Evolutionary conservation across 2,888 invertebrate species (phyloP).

Genomic region (Agonum fuliginosum): DNA sequence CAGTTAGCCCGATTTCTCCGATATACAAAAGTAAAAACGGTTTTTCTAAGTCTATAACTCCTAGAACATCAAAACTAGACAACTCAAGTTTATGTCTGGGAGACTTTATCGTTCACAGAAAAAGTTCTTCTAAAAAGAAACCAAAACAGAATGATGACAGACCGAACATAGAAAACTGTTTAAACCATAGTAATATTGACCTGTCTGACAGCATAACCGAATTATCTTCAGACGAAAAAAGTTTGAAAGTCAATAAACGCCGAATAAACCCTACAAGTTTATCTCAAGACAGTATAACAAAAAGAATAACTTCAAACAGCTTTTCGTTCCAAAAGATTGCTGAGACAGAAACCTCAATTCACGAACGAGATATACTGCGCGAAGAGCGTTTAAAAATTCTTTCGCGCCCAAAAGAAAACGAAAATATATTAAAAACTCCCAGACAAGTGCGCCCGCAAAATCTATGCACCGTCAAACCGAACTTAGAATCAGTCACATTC

Average conservation of each 20-base stretch:
- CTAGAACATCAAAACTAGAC: slow-evolving; percentile 61
- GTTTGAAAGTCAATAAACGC: slow-evolving; percentile 39
- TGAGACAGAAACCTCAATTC: background rate
- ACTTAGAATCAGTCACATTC: slow-evolving; percentile 73
- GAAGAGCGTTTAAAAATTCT: slow-evolving; percentile 56
- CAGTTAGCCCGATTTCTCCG: slow-evolving; percentile 65
- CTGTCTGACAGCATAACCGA: background rate
- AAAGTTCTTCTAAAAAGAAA: slow-evolving; percentile 66
- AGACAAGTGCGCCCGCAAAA: slow-evolving; percentile 60
- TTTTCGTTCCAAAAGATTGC: slow-evolving; percentile 30
- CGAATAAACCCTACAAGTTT: slow-evolving; percentile 76
- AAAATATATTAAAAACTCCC: background rate
- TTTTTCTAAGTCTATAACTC: slow-evolving; percentile 56
- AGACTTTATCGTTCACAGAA: slow-evolving; percentile 68
- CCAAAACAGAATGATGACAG: slow-evolving; percentile 63
- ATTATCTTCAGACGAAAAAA: slow-evolving; percentile 45
- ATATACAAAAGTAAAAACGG: slow-evolving; percentile 63
- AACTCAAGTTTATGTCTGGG: slow-evolving; percentile 68
- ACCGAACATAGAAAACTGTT: slow-evolving; percentile 72
- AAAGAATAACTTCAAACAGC: slow-evolving; percentile 38
- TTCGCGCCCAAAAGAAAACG: slow-evolving; percentile 49
- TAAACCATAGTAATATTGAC: slow-evolving; percentile 74
- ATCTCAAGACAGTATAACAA: slow-evolving; percentile 63
- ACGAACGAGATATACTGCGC: slow-evolving; percentile 65
- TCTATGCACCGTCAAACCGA: slow-evolving; percentile 70